Percentiles rank a stretch among this genome's conserved stretches.
These are phyloP conservation scores for Yasuhikotakia modesta DNA, from an alignment of 2,797 vertebrate species.

Conservation along the genomic window DNA sequence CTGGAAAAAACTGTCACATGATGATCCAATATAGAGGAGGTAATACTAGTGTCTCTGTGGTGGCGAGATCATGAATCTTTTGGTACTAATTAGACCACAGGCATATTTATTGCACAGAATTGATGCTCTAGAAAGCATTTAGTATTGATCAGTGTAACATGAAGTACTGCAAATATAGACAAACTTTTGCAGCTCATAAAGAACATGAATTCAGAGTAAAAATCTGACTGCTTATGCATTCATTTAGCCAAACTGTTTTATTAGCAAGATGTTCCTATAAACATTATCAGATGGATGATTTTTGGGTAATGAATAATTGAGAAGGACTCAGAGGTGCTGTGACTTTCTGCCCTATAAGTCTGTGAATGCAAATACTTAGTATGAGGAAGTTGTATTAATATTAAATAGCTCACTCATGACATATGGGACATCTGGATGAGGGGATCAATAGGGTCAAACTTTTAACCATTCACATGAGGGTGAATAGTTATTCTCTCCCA, in stretches of 20 bases:
- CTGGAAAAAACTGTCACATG: background rate
- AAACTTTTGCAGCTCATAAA: conserved; percentile 20
- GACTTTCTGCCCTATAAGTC: conserved; percentile 1
- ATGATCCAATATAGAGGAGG: background rate
- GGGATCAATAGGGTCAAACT: conserved; percentile 20
- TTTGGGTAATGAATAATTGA: conserved; percentile 8
- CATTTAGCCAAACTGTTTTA: background rate
- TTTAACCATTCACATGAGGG: conserved; percentile 17
- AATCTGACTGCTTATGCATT: background rate
- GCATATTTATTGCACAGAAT: conserved; percentile 42
- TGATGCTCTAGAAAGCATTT: conserved; percentile 44
- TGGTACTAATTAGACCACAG: conserved; percentile 42
- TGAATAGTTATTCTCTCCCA: conserved; percentile 9
- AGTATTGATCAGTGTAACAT: conserved; percentile 40
- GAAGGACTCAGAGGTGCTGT: background rate
- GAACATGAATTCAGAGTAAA: conserved; percentile 25
- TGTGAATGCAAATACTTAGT: conserved; percentile 1
- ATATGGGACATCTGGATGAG: conserved; percentile 7
- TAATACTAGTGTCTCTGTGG: conserved; percentile 39
- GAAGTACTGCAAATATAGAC: conserved; percentile 39
- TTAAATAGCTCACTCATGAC: background rate
- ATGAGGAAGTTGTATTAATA: background rate
- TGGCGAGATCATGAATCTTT: conserved; percentile 26
- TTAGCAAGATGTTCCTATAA: background rate
- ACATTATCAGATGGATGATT: background rate